Percentiles rank a stretch among this genome's conserved stretches.
phyloP scores from a whole-genome alignment of 2,113 vertebrate species.

The Thymallus thymallus region DNA sequence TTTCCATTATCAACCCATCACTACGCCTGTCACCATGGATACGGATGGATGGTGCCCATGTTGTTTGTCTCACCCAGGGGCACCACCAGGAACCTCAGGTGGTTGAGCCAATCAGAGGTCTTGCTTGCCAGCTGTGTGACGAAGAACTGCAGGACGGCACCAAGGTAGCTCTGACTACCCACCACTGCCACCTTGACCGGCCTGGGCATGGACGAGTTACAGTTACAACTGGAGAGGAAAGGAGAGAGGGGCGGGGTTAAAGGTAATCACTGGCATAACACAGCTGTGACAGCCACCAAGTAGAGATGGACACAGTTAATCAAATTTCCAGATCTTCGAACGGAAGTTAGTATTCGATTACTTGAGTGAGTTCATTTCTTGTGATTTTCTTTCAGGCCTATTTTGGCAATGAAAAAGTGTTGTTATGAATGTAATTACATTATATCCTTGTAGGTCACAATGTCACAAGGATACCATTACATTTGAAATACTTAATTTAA shows the following conservation, averaged over 20 bases:
- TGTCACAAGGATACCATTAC: too few relatives aligned
- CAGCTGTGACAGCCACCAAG: too few relatives aligned
- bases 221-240: slow-evolving; percentile 80
- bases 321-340: too few relatives aligned
- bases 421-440: too few relatives aligned
- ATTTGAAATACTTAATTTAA: too few relatives aligned
- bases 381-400: too few relatives aligned
- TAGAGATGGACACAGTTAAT: too few relatives aligned
- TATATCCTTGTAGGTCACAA: too few relatives aligned
- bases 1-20: not conserved
- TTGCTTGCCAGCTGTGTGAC: slow-evolving; percentile 87
- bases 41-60: not conserved
- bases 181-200: slow-evolving; percentile 86
- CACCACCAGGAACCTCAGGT: slow-evolving; percentile 87
- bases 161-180: slow-evolving; percentile 84
- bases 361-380: too few relatives aligned
- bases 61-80: slow-evolving; percentile 78
- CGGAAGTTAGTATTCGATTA: too few relatives aligned
- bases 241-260: not conserved
- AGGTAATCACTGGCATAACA: too few relatives aligned
- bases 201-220: slow-evolving; percentile 85
- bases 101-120: slow-evolving; percentile 87
- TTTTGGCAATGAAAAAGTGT: too few relatives aligned
- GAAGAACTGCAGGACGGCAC: slow-evolving; percentile 85
- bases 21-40: not conserved